Percentiles rank a stretch among this genome's conserved stretches.
phyloP scores from a whole-genome alignment of 2,888 invertebrate species.

The Platycheirus albimanus region DNA sequence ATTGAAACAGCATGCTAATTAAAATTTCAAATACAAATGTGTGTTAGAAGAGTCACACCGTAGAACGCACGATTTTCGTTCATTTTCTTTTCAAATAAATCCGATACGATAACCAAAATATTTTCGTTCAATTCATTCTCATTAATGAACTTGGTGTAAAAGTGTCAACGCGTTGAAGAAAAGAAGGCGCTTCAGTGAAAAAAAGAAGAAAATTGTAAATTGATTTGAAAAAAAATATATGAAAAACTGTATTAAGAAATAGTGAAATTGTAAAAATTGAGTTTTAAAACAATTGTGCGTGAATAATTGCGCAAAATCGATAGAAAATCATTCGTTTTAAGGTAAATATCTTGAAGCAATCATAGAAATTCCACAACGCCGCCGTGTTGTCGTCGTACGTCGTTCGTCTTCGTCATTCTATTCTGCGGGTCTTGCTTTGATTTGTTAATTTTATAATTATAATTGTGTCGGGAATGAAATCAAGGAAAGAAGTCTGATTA shows the following conservation, averaged over 20 bases:
- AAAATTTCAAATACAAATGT: conserved; percentile 67
- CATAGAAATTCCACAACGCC: conserved; percentile 37
- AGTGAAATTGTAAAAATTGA: conserved; percentile 7
- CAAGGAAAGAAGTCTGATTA: conserved; percentile 18
- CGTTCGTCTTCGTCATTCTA: not conserved
- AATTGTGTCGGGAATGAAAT: conserved; percentile 29
- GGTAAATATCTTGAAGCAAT: conserved; percentile 46
- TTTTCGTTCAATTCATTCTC: conserved; percentile 65
- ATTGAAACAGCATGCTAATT: conserved; percentile 31
- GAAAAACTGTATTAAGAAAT: conserved; percentile 17
- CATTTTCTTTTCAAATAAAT: conserved; percentile 63
- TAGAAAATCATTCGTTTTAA: conserved; percentile 37
- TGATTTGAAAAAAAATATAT: conserved; percentile 22
- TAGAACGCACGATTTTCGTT: conserved; percentile 27
- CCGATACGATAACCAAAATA: conserved; percentile 39
- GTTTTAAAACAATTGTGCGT: conserved; percentile 19
- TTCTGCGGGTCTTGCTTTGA: conserved; percentile 9
- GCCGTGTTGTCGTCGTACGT: conserved; percentile 19
- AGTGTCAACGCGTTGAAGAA: conserved; percentile 68
- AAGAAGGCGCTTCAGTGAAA: conserved; percentile 40
- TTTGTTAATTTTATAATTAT: conserved; percentile 14
- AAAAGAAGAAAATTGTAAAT: conserved; percentile 32
- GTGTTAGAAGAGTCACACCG: conserved; percentile 44
- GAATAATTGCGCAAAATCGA: conserved; percentile 7
- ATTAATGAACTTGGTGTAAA: conserved; percentile 70